phyloP scores from a whole-genome alignment of 1,140 invertebrate genomes.

The Battus philenor region DNA sequence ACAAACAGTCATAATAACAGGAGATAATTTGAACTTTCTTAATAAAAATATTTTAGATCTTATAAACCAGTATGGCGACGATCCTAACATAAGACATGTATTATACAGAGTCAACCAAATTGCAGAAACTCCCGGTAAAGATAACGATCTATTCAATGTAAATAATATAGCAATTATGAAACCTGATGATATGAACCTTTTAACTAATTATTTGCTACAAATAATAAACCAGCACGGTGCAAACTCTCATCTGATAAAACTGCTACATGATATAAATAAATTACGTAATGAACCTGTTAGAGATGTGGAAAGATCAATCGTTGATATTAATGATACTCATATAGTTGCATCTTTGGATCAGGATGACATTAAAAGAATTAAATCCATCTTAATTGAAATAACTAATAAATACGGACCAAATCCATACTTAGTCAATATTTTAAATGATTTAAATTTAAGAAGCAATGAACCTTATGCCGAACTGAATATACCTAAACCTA shows the following conservation, averaged over 20 bases:
- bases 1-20: not conserved
- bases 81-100: slow-evolving; percentile 1
- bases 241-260: not conserved
- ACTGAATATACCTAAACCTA: not conserved
- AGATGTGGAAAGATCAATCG: not conserved
- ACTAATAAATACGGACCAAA: not conserved
- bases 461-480: not conserved
- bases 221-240: not conserved
- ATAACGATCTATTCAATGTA: not conserved
- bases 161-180: not conserved
- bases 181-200: not conserved
- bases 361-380: not conserved
- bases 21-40: not conserved
- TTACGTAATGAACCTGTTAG: not conserved
- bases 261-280: not conserved
- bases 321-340: not conserved
- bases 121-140: too few relatives aligned
- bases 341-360: not conserved
- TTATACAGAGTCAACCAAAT: slow-evolving; percentile 3
- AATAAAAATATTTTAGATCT: slow-evolving; percentile 3
- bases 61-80: not conserved
- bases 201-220: not conserved
- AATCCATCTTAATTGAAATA: not conserved
- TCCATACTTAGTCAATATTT: slow-evolving; percentile 1
- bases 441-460: not conserved